Conservation (phyloP, 2,888 invertebrate species). For the Scelioninae gen. 1 region DNA sequence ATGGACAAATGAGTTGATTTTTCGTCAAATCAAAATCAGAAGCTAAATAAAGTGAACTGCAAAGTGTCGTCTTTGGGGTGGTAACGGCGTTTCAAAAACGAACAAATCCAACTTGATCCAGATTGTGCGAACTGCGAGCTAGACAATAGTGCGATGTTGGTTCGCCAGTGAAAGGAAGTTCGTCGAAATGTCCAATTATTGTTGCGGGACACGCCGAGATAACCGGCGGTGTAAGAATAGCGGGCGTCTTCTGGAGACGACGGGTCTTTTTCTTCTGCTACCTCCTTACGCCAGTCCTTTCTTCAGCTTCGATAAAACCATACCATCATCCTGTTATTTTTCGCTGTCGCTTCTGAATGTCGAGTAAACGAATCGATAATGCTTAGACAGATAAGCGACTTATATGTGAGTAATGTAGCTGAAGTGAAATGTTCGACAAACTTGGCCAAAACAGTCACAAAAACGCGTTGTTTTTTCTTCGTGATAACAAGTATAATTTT, state of each 20-base stretch:
- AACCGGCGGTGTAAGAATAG: slow-evolving; percentile 60
- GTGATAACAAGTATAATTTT: slow-evolving; percentile 9
- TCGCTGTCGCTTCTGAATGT: slow-evolving; percentile 66
- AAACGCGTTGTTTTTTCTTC: slow-evolving; percentile 32
- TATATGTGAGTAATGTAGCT: slow-evolving; percentile 69
- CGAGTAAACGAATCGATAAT: slow-evolving; percentile 69
- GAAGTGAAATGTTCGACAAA: slow-evolving; percentile 66
- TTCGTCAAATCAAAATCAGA: slow-evolving; percentile 44
- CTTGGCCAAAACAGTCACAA: slow-evolving; percentile 55
- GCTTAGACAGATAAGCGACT: slow-evolving; percentile 68
- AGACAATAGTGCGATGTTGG: too few relatives aligned
- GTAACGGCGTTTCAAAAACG: too few relatives aligned
- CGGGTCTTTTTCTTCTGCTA: slow-evolving; percentile 55
- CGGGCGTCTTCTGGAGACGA: slow-evolving; percentile 57
- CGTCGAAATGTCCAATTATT: too few relatives aligned
- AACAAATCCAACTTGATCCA: too few relatives aligned
- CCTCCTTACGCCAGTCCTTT: slow-evolving; percentile 59
- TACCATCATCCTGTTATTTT: slow-evolving; percentile 67
- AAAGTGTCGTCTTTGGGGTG: too few relatives aligned
- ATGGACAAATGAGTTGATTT: slow-evolving; percentile 42
- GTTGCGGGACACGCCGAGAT: too few relatives aligned
- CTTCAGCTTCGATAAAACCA: slow-evolving; percentile 57
- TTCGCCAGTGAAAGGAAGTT: too few relatives aligned
- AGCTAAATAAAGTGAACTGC: slow-evolving; percentile 24
- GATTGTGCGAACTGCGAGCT: too few relatives aligned